Evolutionary conservation across 2,888 invertebrate genomes (phyloP), one percentile per base, ranked within the genome.

Genomic region (Eupithecia dodoneata): DNA sequence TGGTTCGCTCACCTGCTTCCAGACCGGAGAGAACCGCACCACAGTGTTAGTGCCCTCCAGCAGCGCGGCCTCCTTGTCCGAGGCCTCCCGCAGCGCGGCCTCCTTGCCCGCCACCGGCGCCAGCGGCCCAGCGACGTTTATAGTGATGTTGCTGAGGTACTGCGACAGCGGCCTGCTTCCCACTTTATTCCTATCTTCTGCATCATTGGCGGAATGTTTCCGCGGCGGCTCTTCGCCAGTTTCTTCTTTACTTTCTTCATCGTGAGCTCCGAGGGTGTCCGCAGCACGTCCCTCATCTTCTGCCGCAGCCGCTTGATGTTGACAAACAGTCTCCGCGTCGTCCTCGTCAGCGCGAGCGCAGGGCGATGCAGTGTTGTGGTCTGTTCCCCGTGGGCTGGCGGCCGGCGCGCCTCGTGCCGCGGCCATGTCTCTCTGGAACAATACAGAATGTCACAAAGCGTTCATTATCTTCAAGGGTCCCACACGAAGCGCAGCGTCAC

Each of bases 1-100:
- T 52, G 1, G 15, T 15, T n/a, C 52, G 6, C 59, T 18, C 59
- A 95, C 95, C 94, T 95, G 95, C 86, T 93, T 93, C 91, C 92
- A 94, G 74, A 91, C 85, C 2, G 95, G 95, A 10, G 95, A 94
- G 84, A 95, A 95, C 81, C 91, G 89, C 5, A 87, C 85, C 3
- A 94, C 91, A 41, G 94, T 93, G 66, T 86, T 92, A 0, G 93
- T 88, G 15, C 93, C 92, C 2, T 85, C 81, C 1, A 95, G 81
- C 41, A 93, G 83, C 2, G 83, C 83, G 0, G 85, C 88, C 74
- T 93, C 92, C 76, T 92, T 59, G 59, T 18, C 59, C 59, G 18
- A 3, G 3, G 59, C 59, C 59, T 59, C 18, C 7, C n/a, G 15
- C 52, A 15, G 52, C 52, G 52, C 93, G 12, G 72, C 74, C 45